Evolutionary conservation across 2,888 invertebrate species (phyloP).

Genomic region (Pharmacophagus antenor): DNA sequence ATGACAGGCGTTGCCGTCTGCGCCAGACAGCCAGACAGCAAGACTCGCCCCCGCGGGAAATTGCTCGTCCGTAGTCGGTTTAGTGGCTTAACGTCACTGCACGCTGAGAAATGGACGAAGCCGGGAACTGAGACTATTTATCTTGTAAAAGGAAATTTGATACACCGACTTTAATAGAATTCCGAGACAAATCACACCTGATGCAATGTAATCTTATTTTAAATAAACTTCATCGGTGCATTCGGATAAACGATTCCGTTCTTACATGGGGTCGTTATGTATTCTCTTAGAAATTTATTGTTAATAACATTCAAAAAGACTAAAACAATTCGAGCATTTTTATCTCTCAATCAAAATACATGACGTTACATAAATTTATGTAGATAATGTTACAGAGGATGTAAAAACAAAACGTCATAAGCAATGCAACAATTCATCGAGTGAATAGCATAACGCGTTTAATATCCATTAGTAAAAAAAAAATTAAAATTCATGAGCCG

Average conservation of each 20-base stretch:
- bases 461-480: too few species aligned
- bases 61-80: conserved; percentile 17
- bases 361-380: too few species aligned
- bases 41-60: conserved; percentile 19
- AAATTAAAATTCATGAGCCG: too few species aligned
- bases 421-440: too few species aligned
- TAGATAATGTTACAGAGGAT: too few species aligned
- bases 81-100: conserved; percentile 7
- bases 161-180: neutral
- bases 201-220: neutral
- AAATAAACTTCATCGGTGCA: neutral
- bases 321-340: too few species aligned
- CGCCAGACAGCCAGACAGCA: conserved; percentile 13
- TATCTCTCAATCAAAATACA: too few species aligned
- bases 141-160: neutral
- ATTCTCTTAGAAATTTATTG: too few species aligned
- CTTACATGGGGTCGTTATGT: neutral
- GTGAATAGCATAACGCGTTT: too few species aligned
- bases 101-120: conserved; percentile 20
- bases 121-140: conserved; percentile 9
- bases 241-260: neutral
- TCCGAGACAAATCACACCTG: neutral
- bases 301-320: too few species aligned
- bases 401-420: too few species aligned
- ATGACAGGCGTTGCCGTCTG: conserved; percentile 17